Evolutionary conservation across 2,797 vertebrate genomes (phyloP).

Genomic region (Megaceryle alcyon): DNA sequence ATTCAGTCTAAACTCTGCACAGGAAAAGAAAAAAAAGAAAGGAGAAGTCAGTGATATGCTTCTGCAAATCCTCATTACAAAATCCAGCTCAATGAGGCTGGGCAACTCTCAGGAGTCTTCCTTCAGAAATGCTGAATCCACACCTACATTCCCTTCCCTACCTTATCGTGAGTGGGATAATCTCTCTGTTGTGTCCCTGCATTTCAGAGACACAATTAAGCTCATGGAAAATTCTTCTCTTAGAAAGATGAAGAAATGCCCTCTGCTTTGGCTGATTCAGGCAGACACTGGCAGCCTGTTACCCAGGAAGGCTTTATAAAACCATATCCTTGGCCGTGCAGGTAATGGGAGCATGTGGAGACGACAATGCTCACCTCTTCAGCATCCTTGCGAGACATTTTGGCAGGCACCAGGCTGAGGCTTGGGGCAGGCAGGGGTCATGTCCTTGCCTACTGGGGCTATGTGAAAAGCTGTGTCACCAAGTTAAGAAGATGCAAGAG

Average conservation of each 20-base stretch:
- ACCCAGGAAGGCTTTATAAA: background rate
- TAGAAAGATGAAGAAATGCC: background rate
- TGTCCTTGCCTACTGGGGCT: background rate
- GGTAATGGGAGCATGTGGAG: rapidly evolving
- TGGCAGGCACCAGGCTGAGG: background rate
- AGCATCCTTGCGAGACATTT: too few species aligned
- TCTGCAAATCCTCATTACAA: background rate
- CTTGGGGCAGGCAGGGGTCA: background rate
- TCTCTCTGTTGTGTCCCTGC: background rate
- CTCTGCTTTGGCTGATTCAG: background rate
- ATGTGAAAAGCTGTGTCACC: background rate
- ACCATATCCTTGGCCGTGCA: rapidly evolving
- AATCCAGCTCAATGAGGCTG: background rate
- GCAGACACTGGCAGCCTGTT: background rate
- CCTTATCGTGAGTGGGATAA: background rate
- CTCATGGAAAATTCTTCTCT: background rate
- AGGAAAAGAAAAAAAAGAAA: background rate
- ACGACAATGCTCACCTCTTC: too few species aligned
- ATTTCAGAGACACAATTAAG: background rate
- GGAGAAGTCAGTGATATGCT: background rate
- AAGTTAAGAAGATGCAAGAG: background rate
- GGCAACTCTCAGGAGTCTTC: background rate
- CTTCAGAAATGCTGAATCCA: background rate
- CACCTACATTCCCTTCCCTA: background rate
- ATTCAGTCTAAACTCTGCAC: background rate